Evolutionary conservation across 92 coral and sea anemone genomes (phyloP).

Genomic region (Bergia puertoricense): DNA sequence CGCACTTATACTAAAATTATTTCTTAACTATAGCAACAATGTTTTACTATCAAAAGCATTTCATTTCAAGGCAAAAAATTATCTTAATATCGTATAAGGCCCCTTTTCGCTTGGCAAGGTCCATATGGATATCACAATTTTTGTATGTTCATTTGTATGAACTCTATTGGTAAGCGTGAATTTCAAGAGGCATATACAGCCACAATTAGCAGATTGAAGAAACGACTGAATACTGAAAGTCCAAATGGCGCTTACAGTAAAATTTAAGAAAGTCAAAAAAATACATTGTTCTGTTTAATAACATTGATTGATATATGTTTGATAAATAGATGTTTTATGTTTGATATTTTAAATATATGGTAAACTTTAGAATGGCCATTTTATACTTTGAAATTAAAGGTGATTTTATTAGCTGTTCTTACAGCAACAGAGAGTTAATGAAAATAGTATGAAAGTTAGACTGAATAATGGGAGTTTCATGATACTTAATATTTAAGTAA

Average conservation of each 20-base stretch:
- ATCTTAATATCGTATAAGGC: slow-evolving; percentile 26
- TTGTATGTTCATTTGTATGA: slow-evolving; percentile 24
- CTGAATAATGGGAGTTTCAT: slow-evolving; percentile 14
- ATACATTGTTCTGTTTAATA: slow-evolving; percentile 18
- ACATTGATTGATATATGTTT: slow-evolving; percentile 11
- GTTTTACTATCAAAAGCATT: slow-evolving; percentile 11
- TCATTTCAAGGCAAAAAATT: neutral
- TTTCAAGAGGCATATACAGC: slow-evolving; percentile 6
- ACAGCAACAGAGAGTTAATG: slow-evolving; percentile 14
- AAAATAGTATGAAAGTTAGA: neutral
- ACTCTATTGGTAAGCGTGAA: slow-evolving; percentile 9
- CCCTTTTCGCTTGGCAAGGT: slow-evolving; percentile 19
- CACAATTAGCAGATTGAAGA: slow-evolving; percentile 22
- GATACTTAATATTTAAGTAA: slow-evolving; percentile 2
- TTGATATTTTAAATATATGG: slow-evolving; percentile 1
- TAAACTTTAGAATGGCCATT: slow-evolving; percentile 15
- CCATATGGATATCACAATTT: slow-evolving; percentile 32
- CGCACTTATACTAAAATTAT: slow-evolving; percentile 9
- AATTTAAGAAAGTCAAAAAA: slow-evolving; percentile 27
- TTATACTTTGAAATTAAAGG: neutral
- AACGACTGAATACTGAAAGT: slow-evolving; percentile 15
- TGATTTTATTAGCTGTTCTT: neutral
- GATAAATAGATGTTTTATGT: slow-evolving; percentile 8
- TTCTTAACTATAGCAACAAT: neutral
- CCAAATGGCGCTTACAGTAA: slow-evolving; percentile 23